A percentile compares a stretch with the other conserved stretches of the same genome.
Evolutionary conservation across 2,797 vertebrate genomes (phyloP).

Genomic region (Psittacula derbiana): DNA sequence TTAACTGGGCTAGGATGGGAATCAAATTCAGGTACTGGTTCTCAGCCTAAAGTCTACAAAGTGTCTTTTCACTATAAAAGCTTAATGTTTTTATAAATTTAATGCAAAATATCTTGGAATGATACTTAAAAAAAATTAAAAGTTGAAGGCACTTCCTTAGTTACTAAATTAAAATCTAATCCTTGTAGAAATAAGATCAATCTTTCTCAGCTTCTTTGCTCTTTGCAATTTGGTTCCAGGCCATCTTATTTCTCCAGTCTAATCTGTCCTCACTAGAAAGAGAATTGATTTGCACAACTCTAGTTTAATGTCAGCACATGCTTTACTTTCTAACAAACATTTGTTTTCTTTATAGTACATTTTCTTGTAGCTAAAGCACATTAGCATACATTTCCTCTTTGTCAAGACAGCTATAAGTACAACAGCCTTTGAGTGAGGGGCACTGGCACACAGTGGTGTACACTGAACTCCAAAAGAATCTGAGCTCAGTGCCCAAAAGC

Average conservation of each 20-base stretch:
- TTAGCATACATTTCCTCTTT: neutral
- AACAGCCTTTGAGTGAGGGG: neutral
- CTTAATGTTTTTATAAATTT: rapidly evolving
- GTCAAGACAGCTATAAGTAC: neutral
- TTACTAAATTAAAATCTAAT: neutral
- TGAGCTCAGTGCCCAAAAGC: neutral
- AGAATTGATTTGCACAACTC: neutral
- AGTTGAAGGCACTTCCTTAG: neutral
- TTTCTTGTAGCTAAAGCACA: neutral
- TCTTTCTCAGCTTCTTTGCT: neutral
- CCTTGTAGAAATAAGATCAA: neutral
- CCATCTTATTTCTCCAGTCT: neutral
- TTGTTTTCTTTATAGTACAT: neutral
- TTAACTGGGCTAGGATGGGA: neutral
- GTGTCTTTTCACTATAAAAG: neutral
- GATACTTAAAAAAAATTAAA: neutral
- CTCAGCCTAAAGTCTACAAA: neutral
- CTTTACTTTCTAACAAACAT: neutral
- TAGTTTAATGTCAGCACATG: neutral
- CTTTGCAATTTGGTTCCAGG: neutral
- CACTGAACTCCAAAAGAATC: neutral
- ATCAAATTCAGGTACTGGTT: neutral
- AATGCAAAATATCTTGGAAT: neutral
- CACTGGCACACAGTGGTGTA: neutral
- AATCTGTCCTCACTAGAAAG: neutral